phyloP scores from a whole-genome alignment of 64 coral and sea anemone species.

The Actinia equina region DNA sequence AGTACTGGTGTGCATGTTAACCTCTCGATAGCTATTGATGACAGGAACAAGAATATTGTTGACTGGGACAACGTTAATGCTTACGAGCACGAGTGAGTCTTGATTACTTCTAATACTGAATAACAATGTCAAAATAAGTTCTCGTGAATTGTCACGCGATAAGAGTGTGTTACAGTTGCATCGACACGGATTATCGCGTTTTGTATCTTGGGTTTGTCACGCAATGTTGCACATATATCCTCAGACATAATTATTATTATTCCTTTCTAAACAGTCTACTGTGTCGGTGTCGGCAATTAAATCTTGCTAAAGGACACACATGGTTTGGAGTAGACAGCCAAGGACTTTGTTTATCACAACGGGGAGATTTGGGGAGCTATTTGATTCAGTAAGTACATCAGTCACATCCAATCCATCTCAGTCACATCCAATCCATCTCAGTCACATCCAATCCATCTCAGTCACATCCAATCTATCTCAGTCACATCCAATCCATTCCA shows the following conservation, averaged over 20 bases:
- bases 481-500: too few species aligned
- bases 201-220: too few species aligned
- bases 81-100: not conserved
- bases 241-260: not conserved
- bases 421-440: too few species aligned
- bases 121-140: too few species aligned
- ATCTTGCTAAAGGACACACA: not conserved
- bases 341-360: not conserved
- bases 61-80: not conserved
- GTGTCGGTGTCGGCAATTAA: not conserved
- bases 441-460: too few species aligned
- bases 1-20: not conserved
- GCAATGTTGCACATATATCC: not conserved
- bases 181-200: too few species aligned
- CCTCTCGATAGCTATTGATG: not conserved
- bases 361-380: not conserved
- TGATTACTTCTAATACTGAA: too few species aligned
- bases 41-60: not conserved
- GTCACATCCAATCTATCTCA: too few species aligned
- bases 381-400: not conserved
- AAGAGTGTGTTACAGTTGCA: too few species aligned
- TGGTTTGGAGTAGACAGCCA: not conserved
- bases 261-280: not conserved
- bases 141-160: too few species aligned
- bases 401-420: too few species aligned